Evolutionary conservation across 2,888 invertebrate species (phyloP).

Genomic region (Eustalomyia histrio): DNA sequence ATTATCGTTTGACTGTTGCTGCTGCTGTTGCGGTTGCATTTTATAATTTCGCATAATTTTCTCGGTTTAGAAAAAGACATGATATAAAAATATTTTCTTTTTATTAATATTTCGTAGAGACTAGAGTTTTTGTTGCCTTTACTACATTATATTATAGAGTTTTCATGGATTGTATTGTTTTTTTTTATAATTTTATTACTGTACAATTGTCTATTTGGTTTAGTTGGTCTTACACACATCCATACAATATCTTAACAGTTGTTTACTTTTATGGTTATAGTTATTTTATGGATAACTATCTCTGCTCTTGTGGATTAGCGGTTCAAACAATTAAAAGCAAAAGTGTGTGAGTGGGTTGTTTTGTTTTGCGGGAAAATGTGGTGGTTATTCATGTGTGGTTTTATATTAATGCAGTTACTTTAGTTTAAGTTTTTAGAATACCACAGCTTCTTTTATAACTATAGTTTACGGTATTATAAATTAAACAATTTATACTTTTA

Average conservation of each 20-base stretch:
- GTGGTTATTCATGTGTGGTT: neutral
- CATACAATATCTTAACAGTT: conserved; percentile 28
- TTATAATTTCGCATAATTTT: conserved; percentile 44
- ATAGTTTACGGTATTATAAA: neutral
- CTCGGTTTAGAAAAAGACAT: conserved; percentile 20
- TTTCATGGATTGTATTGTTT: no score
- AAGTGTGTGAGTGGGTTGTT: conserved; percentile 54
- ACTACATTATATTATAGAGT: neutral
- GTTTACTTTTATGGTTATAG: conserved; percentile 31
- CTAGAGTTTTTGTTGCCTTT: neutral
- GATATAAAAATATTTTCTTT: conserved; percentile 45
- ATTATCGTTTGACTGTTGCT: neutral
- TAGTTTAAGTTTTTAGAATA: neutral
- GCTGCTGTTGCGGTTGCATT: conserved; percentile 8
- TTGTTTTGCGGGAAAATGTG: neutral
- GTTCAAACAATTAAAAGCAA: conserved; percentile 48
- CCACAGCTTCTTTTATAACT: neutral
- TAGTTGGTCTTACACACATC: neutral
- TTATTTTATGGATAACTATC: conserved; percentile 20
- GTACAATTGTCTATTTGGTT: neutral
- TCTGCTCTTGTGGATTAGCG: neutral
- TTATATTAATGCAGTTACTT: neutral
- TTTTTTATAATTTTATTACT: neutral
- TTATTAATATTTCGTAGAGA: conserved; percentile 12
- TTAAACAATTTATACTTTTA: neutral